Evolutionary conservation across 2,113 vertebrate genomes (phyloP).

Genomic region (Chamaea fasciata): DNA sequence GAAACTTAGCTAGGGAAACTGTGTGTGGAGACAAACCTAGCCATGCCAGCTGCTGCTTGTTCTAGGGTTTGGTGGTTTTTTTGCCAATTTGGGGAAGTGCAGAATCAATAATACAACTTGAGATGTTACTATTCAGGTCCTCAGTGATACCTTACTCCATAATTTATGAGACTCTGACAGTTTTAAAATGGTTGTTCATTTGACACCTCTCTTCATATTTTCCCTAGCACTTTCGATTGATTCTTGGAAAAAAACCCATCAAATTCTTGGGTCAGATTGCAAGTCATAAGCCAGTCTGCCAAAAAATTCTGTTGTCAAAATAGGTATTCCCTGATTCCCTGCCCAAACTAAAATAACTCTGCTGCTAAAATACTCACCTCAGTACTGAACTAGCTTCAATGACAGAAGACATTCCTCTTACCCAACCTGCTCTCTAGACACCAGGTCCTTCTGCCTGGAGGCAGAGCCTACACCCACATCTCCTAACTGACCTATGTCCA

Average conservation of each 20-base stretch:
- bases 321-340: not conserved
- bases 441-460: not conserved
- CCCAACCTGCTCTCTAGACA: accelerated
- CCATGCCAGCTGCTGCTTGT: not conserved
- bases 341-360: not conserved
- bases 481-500: not conserved
- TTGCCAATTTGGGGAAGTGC: not conserved
- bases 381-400: not conserved
- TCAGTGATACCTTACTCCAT: not conserved
- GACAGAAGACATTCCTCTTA: not conserved
- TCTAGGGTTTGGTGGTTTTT: not conserved
- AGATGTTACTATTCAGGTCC: not conserved
- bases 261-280: not conserved
- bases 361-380: not conserved
- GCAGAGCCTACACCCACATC: not conserved
- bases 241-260: not conserved
- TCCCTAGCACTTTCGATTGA: not conserved
- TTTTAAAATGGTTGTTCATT: not conserved
- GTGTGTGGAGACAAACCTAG: not conserved
- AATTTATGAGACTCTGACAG: not conserved
- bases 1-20: not conserved
- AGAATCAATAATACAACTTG: not conserved
- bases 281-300: not conserved
- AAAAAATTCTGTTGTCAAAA: not conserved
- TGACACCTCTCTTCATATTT: not conserved